phyloP scores from a whole-genome alignment of 2,113 vertebrate genomes.

The Willisornis vidua region DNA sequence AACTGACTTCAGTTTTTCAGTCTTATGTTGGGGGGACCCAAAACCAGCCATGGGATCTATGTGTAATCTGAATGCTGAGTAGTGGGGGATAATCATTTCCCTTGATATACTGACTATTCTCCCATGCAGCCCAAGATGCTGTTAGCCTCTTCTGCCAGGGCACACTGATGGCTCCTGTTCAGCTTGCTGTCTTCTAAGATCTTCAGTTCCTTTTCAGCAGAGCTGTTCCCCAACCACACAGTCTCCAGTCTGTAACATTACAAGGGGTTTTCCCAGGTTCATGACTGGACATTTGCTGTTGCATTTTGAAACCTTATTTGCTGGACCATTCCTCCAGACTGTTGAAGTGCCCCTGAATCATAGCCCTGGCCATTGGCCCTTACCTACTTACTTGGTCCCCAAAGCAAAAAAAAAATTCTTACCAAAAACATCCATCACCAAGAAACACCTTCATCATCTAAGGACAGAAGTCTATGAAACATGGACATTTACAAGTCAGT shows the following conservation, averaged over 20 bases:
- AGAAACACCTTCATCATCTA: background rate
- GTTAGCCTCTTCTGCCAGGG: background rate
- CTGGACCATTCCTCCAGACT: background rate
- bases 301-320: background rate
- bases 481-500: background rate
- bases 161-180: background rate
- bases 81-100: background rate
- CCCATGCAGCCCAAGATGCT: background rate
- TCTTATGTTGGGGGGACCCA: background rate
- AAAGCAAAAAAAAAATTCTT: background rate
- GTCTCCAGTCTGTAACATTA: background rate
- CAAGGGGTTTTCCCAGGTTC: background rate
- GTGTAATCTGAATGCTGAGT: background rate
- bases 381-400: background rate
- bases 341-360: background rate
- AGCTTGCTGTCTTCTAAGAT: background rate
- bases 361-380: background rate
- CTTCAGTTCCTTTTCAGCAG: background rate
- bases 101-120: background rate
- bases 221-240: background rate
- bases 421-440: background rate
- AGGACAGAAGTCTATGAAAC: background rate
- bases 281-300: background rate
- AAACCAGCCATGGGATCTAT: background rate
- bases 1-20: background rate